Base-by-base conservation (phyloP, 2,113 vertebrate species). In the Syngnathoides biaculeatus region DNA sequence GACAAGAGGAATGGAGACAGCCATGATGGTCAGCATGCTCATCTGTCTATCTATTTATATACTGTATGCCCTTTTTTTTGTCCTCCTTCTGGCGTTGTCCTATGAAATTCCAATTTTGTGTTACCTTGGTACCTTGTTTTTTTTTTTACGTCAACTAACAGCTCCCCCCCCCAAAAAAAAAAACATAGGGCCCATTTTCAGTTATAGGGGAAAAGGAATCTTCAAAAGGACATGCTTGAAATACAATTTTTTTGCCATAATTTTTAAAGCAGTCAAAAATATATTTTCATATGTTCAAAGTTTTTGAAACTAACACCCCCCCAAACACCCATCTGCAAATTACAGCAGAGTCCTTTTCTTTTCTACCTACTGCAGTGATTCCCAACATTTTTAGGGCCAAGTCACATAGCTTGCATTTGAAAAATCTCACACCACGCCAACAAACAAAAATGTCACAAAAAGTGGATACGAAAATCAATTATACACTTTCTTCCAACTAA, bases 1-100 rank as follows among this genome's bases (percentile, higher is more conserved):
- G 97, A 99, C 80, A 98, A 95, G 81, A 93, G 96, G 80, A 98
- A 99, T 6, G 97, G 96, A 73, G 97, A 99, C 74, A 72, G 93
- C 53, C 96, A 98, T 0, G 97, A 99, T 65, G 96, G 84, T 89
- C 68, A 58, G 79, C 68, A 64, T 68, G 24, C 14, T 40, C 8
- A 10, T 50, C 17, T 20, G 30, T 40, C 59, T 35, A 11, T 30
- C 56, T 1, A 45, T 60, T 42, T 62, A 15, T 40, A 42, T 35
- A n/a, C 8, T 5, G 17, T 22, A n/a, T n/a, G n/a, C n/a, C n/a
- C 17, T n/a, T 43, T 14, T 22, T 42, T 22, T 42, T 57, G 26
- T 13, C 12, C 24, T 24, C 52, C 22, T 55, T 22, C 22, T 26
- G 52, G 11, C 14, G 22, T 14, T 26, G 14, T 55, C 24, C 22